Evolutionary conservation across 2,113 vertebrate species (phyloP).

Genomic region (Malurus alboscapulatus): DNA sequence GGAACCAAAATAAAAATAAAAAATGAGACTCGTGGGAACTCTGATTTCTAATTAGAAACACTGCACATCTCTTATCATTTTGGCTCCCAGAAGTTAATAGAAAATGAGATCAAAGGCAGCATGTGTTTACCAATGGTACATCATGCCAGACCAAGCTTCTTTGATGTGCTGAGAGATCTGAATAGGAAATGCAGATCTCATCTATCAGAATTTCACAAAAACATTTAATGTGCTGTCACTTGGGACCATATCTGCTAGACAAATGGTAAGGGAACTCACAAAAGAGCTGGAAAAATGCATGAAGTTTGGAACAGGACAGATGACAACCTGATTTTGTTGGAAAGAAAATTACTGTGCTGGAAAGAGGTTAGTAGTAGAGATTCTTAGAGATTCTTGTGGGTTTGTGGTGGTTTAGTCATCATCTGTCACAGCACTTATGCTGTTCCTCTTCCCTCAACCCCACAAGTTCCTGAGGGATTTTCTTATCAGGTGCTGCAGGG

Average conservation of each 20-base stretch:
- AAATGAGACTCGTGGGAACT: background rate
- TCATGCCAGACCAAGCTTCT: conserved; percentile 10
- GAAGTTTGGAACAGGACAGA: background rate
- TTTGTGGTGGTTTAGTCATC: background rate
- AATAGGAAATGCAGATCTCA: conserved; percentile 39
- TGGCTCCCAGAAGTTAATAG: conserved; percentile 21
- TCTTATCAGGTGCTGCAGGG: background rate
- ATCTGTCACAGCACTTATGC: background rate
- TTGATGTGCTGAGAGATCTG: conserved; percentile 40
- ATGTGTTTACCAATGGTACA: conserved; percentile 32
- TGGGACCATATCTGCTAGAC: background rate
- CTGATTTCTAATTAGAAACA: conserved; percentile 16
- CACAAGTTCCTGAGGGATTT: rapidly evolving
- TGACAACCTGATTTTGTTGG: background rate
- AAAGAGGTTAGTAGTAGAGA: background rate
- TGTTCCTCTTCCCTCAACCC: background rate
- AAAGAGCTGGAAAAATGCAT: background rate
- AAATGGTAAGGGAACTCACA: background rate
- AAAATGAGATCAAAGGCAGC: conserved; percentile 50
- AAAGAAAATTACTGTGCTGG: background rate
- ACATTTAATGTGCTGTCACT: background rate
- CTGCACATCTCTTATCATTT: background rate
- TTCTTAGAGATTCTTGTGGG: background rate
- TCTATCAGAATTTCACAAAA: conserved; percentile 14
- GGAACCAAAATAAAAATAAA: conserved; percentile 19